Base-by-base conservation (phyloP, 1,140 invertebrate species). In the Nymphalis io region DNA sequence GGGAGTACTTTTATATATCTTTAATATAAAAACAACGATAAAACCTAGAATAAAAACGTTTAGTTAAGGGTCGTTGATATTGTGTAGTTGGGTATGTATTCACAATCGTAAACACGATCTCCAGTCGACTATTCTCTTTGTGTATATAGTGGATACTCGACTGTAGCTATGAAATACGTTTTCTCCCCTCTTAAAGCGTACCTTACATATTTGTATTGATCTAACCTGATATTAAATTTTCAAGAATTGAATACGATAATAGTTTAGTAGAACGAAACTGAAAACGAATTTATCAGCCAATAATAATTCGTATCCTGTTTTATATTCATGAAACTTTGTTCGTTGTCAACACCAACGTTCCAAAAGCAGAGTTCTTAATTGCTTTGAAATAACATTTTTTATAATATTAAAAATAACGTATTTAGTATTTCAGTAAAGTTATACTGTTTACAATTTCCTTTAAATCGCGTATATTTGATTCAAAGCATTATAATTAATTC, bases 161-260 rank as follows among this genome's bases (percentile, higher is more conserved):
- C 67, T 66, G 46, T 23, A 70, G 70, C 42, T 61, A 69, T 61
- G 53, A 63, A 73, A 70, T 62, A 64, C 42, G 53, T 64, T 73
- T 69, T 18, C 58, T 59, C 48, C 46, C 60, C 51, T 55, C 21
- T 48, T 62, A 60, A 21, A 11, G 27, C 27, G 20, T 21, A 10
- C 20, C 48, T 53, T 65, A 64, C 48, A 40, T 65, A n/a, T 53
- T 21, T 53, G 20, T 21, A 53, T 53, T 53, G 13, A 18, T 18
- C 48, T 21, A 53, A 53, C 48, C 18, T 21, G 18, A 12, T 53
- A 53, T 21, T 18, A 53, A 53, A 53, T 12, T 21, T 53, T 53
- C 20, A 53, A 21, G 44, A n/a, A n/a, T 8, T 12, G 40, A 55
- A 53, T 38, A 16, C 48, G 33, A 39, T 21, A 3, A 33, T 21